Evolutionary conservation across 2,888 invertebrate species (phyloP), one percentile per base, ranked within the genome.

Genomic region (Oligia strigilis): DNA sequence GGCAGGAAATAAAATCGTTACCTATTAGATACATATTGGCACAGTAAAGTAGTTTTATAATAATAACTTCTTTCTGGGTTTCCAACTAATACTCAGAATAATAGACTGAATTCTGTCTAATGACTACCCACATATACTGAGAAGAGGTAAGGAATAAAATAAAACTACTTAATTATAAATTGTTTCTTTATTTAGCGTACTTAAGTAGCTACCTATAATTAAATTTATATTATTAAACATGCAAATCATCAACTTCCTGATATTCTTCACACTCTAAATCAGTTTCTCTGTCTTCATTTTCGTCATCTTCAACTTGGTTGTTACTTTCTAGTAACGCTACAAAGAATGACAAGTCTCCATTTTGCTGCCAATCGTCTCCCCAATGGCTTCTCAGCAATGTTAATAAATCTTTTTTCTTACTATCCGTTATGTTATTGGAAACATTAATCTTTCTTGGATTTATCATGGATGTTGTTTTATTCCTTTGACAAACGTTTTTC

Each of bases 401-500:
- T 77, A 81, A 67, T 58, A 72, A 65, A 76, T 82, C 80, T 72
- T 82, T 84, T 77, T 75, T 80, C 69, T 75, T 58, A 29, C 75
- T 72, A 43, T 52, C 76, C 43, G 76, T 70, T 76, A 76, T 23
- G 23, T 84, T 84, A 52, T 78, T 85, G 40, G 82, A 78, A 75
- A 75, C 62, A 65, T 64, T 69, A 55, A 82, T 81, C 52, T 81
- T 83, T 62, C 52, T 23, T 72, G 81, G 81, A 83, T 81, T 77
- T 85, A 85, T 77, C 80, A 78, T 78, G 46, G 70, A 58, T 29
- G 29, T 79, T 77, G 58, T 78, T 82, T 86, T 77, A 55, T 65
- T 43, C 40, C 70, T 75, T 82, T 85, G 65, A 71, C 77, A 71
- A 77, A 85, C 83, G 60, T 84, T 86, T 84, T 83, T 84, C 49